These are phyloP conservation scores for Polypedilum pembai DNA, from an alignment of 1,140 invertebrate genomes.

Conservation along the genomic window DNA sequence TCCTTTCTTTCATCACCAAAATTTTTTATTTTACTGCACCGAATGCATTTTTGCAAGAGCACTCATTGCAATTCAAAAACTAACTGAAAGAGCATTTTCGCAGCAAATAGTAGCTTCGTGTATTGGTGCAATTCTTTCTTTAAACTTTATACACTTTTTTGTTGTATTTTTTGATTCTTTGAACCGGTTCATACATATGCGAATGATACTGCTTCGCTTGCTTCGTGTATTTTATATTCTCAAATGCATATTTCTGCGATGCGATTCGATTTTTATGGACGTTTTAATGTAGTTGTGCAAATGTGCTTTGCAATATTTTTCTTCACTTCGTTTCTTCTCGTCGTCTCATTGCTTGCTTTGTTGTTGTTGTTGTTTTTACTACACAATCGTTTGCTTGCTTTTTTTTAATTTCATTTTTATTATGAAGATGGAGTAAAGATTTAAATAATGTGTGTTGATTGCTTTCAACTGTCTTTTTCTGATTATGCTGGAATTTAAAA, in stretches of 20 bases:
- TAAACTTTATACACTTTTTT: conserved; percentile 4
- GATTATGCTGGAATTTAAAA: no score
- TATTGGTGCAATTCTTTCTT: conserved; percentile 24
- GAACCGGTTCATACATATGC: conserved; percentile 16
- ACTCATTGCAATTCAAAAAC: conserved; percentile 27
- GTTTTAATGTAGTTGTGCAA: background rate
- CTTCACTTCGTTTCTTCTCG: no score
- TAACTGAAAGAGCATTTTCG: conserved; percentile 27
- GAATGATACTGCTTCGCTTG: background rate
- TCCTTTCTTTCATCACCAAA: background rate
- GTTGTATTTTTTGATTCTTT: background rate
- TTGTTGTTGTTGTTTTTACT: background rate
- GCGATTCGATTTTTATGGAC: background rate
- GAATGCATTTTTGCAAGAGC: conserved; percentile 25
- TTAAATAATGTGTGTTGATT: no score
- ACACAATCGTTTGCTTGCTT: no score
- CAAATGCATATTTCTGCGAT: background rate
- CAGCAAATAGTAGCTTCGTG: background rate
- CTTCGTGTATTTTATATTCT: background rate
- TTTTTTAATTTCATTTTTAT: no score
- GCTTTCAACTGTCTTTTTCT: no score
- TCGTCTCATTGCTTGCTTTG: background rate
- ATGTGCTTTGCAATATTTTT: background rate
- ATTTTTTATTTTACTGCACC: background rate
- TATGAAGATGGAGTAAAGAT: no score